A percentile compares a stretch with the other conserved stretches of the same genome.
These are phyloP conservation scores for Plotosus lineatus DNA, from an alignment of 2,113 vertebrate species.

Conservation along the genomic window DNA sequence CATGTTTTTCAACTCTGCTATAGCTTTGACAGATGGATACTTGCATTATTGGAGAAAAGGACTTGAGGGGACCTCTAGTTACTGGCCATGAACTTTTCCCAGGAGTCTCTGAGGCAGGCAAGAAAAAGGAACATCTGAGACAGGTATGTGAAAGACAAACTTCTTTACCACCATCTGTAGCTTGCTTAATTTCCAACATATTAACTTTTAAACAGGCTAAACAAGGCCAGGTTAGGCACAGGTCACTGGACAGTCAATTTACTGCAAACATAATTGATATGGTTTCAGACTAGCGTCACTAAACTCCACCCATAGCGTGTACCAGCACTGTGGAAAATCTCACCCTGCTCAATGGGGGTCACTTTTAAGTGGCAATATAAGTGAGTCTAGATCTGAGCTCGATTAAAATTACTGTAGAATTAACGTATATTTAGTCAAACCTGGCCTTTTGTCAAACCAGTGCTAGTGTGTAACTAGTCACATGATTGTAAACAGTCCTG, in stretches of 20 bases:
- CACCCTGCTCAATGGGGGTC: not conserved
- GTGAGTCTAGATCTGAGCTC: not conserved
- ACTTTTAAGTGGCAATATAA: not conserved
- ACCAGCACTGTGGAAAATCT: not conserved
- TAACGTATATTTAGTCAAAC: not conserved
- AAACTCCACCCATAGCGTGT: conserved; percentile 11
- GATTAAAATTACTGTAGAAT: not conserved
- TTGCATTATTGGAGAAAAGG: not conserved
- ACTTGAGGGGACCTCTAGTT: not conserved
- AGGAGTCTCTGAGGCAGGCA: not conserved
- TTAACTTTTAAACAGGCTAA: not conserved
- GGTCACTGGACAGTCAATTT: conserved; percentile 23
- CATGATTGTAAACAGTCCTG: not conserved
- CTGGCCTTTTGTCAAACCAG: not conserved
- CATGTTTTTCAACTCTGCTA: not conserved
- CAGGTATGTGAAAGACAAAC: conserved; percentile 29
- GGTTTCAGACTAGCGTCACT: conserved; percentile 38
- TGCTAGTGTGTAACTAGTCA: not conserved
- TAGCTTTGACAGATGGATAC: conserved; percentile 5
- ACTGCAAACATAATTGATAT: conserved; percentile 20
- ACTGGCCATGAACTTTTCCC: not conserved
- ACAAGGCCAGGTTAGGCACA: not conserved
- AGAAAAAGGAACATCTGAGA: conserved; percentile 13
- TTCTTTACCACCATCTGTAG: not conserved
- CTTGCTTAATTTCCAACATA: not conserved